Evolutionary conservation across 2,113 vertebrate species (phyloP), one percentile per base, ranked within the genome.

Genomic region (Panurus biarmicus): DNA sequence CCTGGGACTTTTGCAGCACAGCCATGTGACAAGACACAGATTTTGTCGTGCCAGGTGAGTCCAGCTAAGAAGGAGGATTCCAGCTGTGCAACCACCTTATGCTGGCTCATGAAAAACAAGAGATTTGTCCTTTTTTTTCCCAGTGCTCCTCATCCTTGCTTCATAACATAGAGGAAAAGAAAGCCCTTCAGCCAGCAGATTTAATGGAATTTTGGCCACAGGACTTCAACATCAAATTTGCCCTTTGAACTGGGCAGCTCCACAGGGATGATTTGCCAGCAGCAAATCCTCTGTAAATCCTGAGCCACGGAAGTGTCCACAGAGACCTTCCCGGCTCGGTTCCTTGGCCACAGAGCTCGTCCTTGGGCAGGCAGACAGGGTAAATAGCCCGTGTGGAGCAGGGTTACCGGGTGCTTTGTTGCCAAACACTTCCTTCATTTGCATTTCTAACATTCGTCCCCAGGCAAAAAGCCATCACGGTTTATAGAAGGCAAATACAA

Each of bases 21-120:
- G 48, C 11, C 42, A 45, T 67, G 36, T 3, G 23, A 33, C 18
- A 89, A 76, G 87, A 24, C 47, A 6, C 33, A 7, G 5, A 13
- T 58, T 23, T 8, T 18, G 16, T 22, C 5, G 4, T 23, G 33
- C 5, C 33, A 9, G 45, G 28, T 2, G 44, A 19, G 6, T 24
- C 5, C 18, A 26, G 26, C 23, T 33, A 14, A 24, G 12, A 24
- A 18, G n/a, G 40, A 10, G 15, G n/a, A 29, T 23, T 24, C 29
- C 77, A 2, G 2, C 44, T 15, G 14, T 5, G 21, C 48, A 44
- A 3, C 10, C 45, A 40, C 2, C 1, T 16, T 5, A 1, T 8
- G 31, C 0, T 44, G 45, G 36, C 31, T 75, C 35, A 14, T 0
- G 2, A 38, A 21, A 47, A 85, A 9, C 7, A 12, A 21, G 7